Evolutionary conservation across 1,140 invertebrate species (phyloP).

Genomic region (Triops cancriformis): DNA sequence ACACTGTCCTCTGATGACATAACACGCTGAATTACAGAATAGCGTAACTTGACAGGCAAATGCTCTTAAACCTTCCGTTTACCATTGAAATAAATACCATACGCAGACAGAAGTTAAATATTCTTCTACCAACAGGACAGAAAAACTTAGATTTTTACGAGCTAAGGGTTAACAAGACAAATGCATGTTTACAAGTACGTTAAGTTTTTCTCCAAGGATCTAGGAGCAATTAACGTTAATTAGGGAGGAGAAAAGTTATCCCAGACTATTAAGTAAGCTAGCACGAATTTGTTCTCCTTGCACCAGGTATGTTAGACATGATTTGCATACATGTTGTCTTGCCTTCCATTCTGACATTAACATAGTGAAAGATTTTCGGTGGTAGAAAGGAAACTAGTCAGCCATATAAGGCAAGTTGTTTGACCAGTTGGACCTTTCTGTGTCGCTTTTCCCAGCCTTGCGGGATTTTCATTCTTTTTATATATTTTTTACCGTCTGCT

Average conservation of each 20-base stretch:
- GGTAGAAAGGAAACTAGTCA: neutral
- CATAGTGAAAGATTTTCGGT: neutral
- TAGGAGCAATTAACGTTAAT: neutral
- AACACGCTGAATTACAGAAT: too few relatives aligned
- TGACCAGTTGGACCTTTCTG: neutral
- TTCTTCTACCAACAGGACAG: too few relatives aligned
- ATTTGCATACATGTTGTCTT: neutral
- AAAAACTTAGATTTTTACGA: too few relatives aligned
- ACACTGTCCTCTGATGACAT: too few relatives aligned
- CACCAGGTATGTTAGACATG: neutral
- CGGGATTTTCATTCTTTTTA: neutral
- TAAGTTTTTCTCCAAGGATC: too few relatives aligned
- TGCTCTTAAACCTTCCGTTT: too few relatives aligned
- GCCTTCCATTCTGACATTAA: neutral
- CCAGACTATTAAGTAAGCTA: neutral
- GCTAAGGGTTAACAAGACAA: too few relatives aligned
- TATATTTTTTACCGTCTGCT: neutral
- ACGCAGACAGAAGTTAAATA: too few relatives aligned
- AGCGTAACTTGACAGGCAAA: too few relatives aligned
- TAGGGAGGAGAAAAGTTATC: neutral
- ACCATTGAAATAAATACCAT: too few relatives aligned
- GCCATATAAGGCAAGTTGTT: neutral
- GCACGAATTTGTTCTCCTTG: neutral
- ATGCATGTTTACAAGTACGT: too few relatives aligned
- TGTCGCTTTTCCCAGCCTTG: neutral